phyloP scores from a whole-genome alignment of 2,113 vertebrate genomes.

The Plecturocebus donacophilus region DNA sequence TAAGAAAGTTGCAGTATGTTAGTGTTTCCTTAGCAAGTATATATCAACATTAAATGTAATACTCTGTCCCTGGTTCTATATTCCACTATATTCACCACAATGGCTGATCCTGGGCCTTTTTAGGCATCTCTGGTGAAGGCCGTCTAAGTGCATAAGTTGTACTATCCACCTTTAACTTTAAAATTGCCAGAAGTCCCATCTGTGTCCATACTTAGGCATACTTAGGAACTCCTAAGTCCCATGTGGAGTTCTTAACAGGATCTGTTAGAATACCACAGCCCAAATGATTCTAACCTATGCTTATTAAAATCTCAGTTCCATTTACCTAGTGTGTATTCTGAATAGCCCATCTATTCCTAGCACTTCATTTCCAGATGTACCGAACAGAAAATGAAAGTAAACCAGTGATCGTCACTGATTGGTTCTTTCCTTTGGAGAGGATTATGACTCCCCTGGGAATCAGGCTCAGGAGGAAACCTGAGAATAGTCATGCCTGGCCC shows the following conservation, averaged over 20 bases:
- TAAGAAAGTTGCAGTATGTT: slow-evolving; percentile 44
- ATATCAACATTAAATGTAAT: slow-evolving; percentile 35
- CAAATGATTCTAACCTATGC: background rate
- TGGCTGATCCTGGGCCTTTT: background rate
- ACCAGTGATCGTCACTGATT: background rate
- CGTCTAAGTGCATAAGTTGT: slow-evolving; percentile 25
- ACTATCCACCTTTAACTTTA: slow-evolving; percentile 34
- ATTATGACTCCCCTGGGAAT: background rate
- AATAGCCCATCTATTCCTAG: slow-evolving; percentile 25
- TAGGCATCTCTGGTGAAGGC: slow-evolving; percentile 15
- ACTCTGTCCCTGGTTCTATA: slow-evolving; percentile 43
- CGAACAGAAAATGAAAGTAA: slow-evolving; percentile 43
- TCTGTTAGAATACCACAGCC: background rate
- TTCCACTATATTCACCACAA: slow-evolving; percentile 58
- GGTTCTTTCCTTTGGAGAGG: background rate
- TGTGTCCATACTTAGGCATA: background rate
- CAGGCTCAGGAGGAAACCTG: background rate
- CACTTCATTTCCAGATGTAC: slow-evolving; percentile 40
- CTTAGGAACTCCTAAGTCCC: background rate
- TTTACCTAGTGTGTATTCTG: background rate
- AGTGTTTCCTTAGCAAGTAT: slow-evolving; percentile 65
- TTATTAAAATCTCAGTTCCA: background rate
- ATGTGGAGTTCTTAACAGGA: background rate
- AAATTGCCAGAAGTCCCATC: background rate
- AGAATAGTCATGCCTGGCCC: background rate